phyloP scores from a whole-genome alignment of 2,797 vertebrate genomes.

The Melanotaenia trifasciata region DNA sequence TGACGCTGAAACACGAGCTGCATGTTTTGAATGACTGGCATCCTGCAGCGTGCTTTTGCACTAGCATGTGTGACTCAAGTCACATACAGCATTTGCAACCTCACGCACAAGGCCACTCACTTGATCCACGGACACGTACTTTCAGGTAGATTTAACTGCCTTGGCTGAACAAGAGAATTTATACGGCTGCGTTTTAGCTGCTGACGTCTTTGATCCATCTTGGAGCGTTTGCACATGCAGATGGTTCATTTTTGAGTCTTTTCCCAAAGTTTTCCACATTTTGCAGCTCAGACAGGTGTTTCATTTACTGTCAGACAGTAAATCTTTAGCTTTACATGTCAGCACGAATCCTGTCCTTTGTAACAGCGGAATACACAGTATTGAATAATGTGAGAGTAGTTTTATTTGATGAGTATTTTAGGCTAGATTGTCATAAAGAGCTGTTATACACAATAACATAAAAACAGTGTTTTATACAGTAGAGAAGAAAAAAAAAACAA shows the following conservation, averaged over 20 bases:
- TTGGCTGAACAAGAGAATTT: conserved; percentile 33
- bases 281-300: conserved; percentile 4
- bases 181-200: conserved; percentile 26
- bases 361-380: conserved; percentile 66
- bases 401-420: conserved; percentile 71
- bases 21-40: conserved; percentile 52
- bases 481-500: conserved; percentile 46
- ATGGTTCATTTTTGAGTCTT: neutral
- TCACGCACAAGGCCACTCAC: conserved; percentile 37
- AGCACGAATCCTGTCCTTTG: conserved; percentile 46
- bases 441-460: conserved; percentile 71
- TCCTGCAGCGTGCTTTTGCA: neutral
- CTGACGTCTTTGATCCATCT: conserved; percentile 5
- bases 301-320: conserved; percentile 11
- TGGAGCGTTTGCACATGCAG: neutral
- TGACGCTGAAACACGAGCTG: conserved; percentile 65
- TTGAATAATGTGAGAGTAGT: conserved; percentile 61
- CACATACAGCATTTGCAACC: conserved; percentile 35
- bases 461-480: conserved; percentile 73
- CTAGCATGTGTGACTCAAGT: conserved; percentile 45
- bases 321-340: conserved; percentile 30
- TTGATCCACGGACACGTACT: conserved; percentile 19
- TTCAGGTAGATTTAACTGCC: conserved; percentile 29
- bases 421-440: conserved; percentile 61
- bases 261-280: conserved; percentile 18